phyloP scores from a whole-genome alignment of 35 echinoderm and acorn worm species.

The Heliocidaris erythrogramma region DNA sequence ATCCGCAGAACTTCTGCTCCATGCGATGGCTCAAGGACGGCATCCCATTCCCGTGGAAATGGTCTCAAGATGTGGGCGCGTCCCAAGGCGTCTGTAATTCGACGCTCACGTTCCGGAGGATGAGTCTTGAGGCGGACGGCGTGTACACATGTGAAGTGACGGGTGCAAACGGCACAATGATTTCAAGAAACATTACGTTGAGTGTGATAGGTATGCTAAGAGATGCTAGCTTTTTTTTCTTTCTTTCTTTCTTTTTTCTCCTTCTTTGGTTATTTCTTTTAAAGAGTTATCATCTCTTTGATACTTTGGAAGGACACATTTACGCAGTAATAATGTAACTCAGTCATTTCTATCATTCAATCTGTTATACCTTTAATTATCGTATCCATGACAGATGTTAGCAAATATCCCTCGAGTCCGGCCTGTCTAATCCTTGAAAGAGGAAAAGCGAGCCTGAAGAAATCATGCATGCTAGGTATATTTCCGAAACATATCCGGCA shows the following conservation, averaged over 20 bases:
- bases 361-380: background rate
- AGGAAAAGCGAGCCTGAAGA: too few relatives aligned
- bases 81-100: background rate
- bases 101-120: background rate
- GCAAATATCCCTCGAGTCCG: too few relatives aligned
- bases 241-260: background rate
- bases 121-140: background rate
- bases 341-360: background rate
- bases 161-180: background rate
- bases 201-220: background rate
- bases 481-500: too few relatives aligned
- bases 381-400: too few relatives aligned
- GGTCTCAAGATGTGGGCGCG: background rate
- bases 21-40: slow-evolving; percentile 19
- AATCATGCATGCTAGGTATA: too few relatives aligned
- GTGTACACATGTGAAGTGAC: slow-evolving; percentile 19
- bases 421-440: too few relatives aligned
- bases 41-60: background rate
- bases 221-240: background rate
- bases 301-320: background rate
- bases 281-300: background rate
- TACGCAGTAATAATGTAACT: background rate
- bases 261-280: background rate
- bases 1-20: slow-evolving; percentile 23
- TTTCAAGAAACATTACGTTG: background rate